Evolutionary conservation across 2,113 vertebrate genomes (phyloP).

Genomic region (Platycercus adscitus): DNA sequence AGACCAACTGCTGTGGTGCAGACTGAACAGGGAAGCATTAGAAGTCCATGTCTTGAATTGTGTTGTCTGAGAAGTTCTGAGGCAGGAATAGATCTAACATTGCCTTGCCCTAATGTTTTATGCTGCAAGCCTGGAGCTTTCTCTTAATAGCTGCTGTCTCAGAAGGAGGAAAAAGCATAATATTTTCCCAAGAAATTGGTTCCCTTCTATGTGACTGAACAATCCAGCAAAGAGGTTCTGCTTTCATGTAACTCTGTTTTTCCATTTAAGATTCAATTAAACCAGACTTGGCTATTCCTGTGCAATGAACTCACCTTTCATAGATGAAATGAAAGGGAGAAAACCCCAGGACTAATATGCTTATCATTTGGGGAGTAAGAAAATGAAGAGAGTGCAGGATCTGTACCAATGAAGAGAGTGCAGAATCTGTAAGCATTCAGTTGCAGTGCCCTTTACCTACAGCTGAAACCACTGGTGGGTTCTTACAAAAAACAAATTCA

Average conservation of each 20-base stretch:
- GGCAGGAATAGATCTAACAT: neutral
- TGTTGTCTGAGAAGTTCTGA: neutral
- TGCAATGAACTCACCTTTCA: neutral
- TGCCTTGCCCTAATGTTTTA: neutral
- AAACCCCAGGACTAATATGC: accelerated
- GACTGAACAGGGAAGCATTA: neutral
- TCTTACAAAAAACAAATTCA: constrained; percentile 8
- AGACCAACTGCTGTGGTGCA: neutral
- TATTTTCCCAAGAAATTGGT: neutral
- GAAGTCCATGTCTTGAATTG: neutral
- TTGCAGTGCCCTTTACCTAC: neutral
- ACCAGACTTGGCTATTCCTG: neutral
- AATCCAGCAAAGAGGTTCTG: neutral
- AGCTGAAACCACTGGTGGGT: neutral
- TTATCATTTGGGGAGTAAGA: neutral
- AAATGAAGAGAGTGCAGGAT: neutral
- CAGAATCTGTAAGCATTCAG: neutral
- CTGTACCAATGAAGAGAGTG: neutral
- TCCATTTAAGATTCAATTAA: neutral
- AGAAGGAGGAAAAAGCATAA: neutral
- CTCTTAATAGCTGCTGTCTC: neutral
- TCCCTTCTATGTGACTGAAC: neutral
- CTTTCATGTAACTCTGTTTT: neutral
- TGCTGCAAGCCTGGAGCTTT: neutral
- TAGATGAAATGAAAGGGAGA: neutral